Conservation (phyloP, 2,888 invertebrate genomes). For the Acanthococcus lagerstroemiae region DNA sequence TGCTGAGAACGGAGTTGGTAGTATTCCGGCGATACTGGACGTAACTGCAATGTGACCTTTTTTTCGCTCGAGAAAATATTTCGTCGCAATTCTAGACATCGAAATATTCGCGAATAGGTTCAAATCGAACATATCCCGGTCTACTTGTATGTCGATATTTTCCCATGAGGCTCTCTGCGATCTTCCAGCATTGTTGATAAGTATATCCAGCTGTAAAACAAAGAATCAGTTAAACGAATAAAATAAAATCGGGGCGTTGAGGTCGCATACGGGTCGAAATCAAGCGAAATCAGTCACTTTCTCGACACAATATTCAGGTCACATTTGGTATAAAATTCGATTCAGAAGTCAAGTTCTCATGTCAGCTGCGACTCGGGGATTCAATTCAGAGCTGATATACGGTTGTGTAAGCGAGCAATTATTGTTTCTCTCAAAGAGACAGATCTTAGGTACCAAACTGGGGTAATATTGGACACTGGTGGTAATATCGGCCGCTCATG, state of each 20-base stretch:
- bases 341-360: too few species aligned
- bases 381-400: too few species aligned
- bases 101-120: conserved; percentile 65
- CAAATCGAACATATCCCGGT: conserved; percentile 61
- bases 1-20: conserved; percentile 55
- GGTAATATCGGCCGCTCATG: too few species aligned
- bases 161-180: conserved; percentile 66
- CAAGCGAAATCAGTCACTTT: not conserved
- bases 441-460: too few species aligned
- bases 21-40: conserved; percentile 62
- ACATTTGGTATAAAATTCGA: too few species aligned
- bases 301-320: too few species aligned
- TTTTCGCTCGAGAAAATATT: conserved; percentile 49
- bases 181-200: conserved; percentile 72
- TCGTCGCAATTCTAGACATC: conserved; percentile 57
- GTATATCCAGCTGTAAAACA: conserved; percentile 52
- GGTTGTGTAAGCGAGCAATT: too few species aligned
- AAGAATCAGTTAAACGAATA: not conserved
- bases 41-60: conserved; percentile 62
- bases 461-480: too few species aligned
- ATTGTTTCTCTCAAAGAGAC: too few species aligned
- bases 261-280: too few species aligned
- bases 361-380: too few species aligned
- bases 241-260: not conserved
- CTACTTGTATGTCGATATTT: conserved; percentile 58